Evolutionary conservation across 2,113 vertebrate genomes (phyloP), one percentile per base, ranked within the genome.

Genomic region (Vulpes ferrilata): DNA sequence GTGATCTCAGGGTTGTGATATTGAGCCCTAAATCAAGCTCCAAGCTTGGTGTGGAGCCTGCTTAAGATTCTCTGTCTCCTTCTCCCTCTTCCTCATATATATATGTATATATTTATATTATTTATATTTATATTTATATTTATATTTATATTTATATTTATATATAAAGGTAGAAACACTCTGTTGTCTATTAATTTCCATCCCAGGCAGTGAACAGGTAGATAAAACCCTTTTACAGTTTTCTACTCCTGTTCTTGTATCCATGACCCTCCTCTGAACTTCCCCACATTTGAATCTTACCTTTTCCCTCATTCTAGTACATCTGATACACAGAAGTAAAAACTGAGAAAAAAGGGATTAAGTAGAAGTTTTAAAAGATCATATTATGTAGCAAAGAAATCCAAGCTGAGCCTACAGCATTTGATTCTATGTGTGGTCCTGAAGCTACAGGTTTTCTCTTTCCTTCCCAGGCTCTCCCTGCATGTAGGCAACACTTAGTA

Each of bases 341-440:
- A 57, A n/a, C 5, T 43, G 22, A 80, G 8, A 32, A 43, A 78
- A 73, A 2, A 32, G 16, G 16, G 19, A 12, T 51, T 51, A 43
- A 19, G 48, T 17, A 25, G 55, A 43, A 59, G 22, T 2, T 67
- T 51, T 1, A 86, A 38, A 51, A 57, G 32, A 59, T 57, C 59
- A 12, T 6, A 16, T 65, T 7, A 7, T 13, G 38, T 35, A 65
- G 73, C 25, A 7, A 32, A 90, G 86, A 32, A 13, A 23, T 79
- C 10, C 69, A 43, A 3, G n/a, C 57, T 9, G 25, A 65, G 30
- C 8, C 65, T 64, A 3, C 13, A 2, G 79, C 25, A 51, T 23
- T 73, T 32, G 32, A 32, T 10, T 7, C 2, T 23, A 0, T 3
- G 1, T 16, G 15, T 17, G 3, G 4, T n/a, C 48, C 7, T 1